Conservation (phyloP, 2,113 vertebrate genomes). For the Cyanocitta stelleri region DNA sequence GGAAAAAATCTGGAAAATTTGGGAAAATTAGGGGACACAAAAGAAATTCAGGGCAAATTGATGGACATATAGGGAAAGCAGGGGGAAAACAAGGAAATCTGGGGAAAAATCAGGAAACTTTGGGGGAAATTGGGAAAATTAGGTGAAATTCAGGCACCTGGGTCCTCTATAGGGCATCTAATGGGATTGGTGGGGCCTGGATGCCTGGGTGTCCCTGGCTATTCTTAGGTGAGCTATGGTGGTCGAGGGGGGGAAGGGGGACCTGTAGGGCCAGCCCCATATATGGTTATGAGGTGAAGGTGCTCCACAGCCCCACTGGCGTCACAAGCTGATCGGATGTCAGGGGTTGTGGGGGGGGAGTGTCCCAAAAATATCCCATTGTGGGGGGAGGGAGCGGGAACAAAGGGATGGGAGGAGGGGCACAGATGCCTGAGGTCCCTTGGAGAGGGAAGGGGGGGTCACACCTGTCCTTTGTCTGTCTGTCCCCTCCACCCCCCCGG, state of each 20-base stretch:
- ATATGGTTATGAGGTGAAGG: neutral
- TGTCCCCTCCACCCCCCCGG: neutral
- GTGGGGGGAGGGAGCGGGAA: neutral
- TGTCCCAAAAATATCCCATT: neutral
- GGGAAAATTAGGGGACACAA: neutral
- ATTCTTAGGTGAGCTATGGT: neutral
- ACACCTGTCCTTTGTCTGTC: slow-evolving; percentile 10
- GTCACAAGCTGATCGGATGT: neutral
- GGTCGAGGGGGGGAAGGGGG: neutral
- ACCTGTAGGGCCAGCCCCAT: neutral
- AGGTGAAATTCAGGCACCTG: neutral
- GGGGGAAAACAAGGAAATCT: neutral
- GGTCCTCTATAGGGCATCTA: neutral
- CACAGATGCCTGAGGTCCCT: neutral
- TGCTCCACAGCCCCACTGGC: neutral
- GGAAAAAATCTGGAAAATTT: neutral
- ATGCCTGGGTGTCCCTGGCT: neutral
- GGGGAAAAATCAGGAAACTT: neutral
- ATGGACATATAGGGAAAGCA: neutral
- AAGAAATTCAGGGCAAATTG: neutral
- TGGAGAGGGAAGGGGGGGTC: neutral
- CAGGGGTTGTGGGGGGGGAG: neutral
- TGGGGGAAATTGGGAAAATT: neutral
- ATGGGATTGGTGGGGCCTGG: neutral
- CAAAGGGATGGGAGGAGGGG: neutral